Percentiles rank a stretch among this genome's conserved stretches.
These are phyloP conservation scores for Marcusenius ussheri DNA, from an alignment of 2,113 vertebrate genomes.

Conservation along the genomic window DNA sequence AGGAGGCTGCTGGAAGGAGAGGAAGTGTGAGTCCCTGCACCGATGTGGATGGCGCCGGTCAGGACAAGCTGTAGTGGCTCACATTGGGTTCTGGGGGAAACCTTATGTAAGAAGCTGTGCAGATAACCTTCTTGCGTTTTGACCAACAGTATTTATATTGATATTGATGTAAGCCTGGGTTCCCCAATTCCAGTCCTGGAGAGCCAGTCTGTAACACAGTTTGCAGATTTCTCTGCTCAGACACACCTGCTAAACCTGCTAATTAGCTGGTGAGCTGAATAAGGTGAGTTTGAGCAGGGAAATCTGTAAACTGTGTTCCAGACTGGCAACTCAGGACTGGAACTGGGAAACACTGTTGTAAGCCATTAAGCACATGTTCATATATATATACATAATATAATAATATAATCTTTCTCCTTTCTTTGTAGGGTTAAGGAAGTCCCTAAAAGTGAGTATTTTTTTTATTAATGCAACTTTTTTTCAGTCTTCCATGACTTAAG, in stretches of 20 bases:
- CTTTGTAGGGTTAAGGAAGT: conserved; percentile 57
- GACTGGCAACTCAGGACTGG: not conserved
- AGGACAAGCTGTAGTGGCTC: not conserved
- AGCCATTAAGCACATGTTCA: not conserved
- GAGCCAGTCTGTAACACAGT: not conserved
- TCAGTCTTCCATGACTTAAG: not conserved
- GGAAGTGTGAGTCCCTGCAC: conserved; percentile 50
- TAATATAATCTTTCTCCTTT: conserved; percentile 17
- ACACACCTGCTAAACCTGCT: not conserved
- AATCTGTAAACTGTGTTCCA: not conserved
- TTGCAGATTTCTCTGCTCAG: not conserved
- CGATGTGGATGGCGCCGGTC: not conserved
- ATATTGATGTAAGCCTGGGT: not conserved
- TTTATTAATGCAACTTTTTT: not conserved
- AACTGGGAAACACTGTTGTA: not conserved
- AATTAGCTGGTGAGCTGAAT: not conserved
- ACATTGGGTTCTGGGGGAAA: not conserved
- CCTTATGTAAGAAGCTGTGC: not conserved
- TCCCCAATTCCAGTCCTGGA: not conserved
- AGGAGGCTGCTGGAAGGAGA: conserved; percentile 68
- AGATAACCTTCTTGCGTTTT: not conserved
- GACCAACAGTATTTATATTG: not conserved
- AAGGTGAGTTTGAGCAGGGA: not conserved
- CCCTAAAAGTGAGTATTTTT: conserved; percentile 58
- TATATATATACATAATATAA: not conserved